Evolutionary conservation across 2,888 invertebrate species (phyloP).

Genomic region (Thalpophila matura): DNA sequence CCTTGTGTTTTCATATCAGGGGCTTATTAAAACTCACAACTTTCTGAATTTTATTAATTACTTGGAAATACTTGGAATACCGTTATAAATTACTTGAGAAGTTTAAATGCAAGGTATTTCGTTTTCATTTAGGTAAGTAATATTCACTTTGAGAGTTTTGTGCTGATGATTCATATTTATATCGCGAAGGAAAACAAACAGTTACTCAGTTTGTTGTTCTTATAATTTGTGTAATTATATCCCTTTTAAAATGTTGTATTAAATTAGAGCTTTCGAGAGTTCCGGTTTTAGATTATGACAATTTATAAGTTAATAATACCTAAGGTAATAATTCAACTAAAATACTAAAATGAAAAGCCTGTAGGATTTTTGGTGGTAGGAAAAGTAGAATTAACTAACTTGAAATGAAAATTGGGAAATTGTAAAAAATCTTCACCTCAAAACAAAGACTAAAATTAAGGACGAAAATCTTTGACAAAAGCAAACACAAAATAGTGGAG

Average conservation of each 20-base stretch:
- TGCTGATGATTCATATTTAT: conserved; percentile 49
- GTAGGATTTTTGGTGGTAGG: neutral
- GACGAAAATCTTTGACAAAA: conserved; percentile 8
- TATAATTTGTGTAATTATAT: conserved; percentile 40
- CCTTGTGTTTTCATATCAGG: conserved; percentile 77
- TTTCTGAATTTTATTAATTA: conserved; percentile 75
- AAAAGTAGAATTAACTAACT: neutral
- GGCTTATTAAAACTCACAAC: conserved; percentile 79
- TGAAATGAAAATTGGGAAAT: neutral
- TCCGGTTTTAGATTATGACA: conserved; percentile 1
- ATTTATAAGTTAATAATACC: neutral
- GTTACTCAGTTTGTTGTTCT: conserved; percentile 24
- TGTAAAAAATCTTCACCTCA: neutral
- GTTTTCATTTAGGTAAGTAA: conserved; percentile 48
- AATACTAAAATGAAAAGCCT: too few relatives aligned
- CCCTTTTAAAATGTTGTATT: conserved; percentile 19
- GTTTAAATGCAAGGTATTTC: conserved; percentile 56
- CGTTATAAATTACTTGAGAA: conserved; percentile 55
- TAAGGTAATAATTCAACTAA: neutral
- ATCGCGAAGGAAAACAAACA: conserved; percentile 44
- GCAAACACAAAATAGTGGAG: conserved; percentile 27
- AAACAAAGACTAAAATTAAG: neutral
- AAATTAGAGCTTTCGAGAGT: neutral
- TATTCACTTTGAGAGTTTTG: conserved; percentile 39
- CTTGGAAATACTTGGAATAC: conserved; percentile 63